Base-by-base conservation (phyloP, 2,797 vertebrate genomes). In the Chelon auratus region DNA sequence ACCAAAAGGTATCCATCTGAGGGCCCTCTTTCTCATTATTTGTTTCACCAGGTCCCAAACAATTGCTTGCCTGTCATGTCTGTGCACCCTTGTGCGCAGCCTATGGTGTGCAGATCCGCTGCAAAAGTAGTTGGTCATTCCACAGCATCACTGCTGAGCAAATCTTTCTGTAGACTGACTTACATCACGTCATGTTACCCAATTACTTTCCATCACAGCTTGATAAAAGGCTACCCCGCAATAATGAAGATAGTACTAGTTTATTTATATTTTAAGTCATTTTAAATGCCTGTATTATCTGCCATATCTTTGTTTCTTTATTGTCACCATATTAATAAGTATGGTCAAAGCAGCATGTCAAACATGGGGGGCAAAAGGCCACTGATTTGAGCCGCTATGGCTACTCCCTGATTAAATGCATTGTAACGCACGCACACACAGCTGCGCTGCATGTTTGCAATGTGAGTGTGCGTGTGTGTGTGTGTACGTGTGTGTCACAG, bases 401-500 rank as follows among this genome's bases (percentile, higher is more conserved):
- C 24, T 26, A 8, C 0, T 42, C 37, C 36, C 56, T 69, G 11
- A 62, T 37, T n/a, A 61, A 52, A 69, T 42, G 4, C n/a, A 42
- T 24, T 63, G 45, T 18, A 22, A 14, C 36, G 24, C n/a, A 9
- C 33, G 50, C 13, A 61, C 30, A 64, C 39, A n/a, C 20, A 9
- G 57, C 45, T 53, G 20, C 43, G 51, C 42, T 64, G 43, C 15
- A 9, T 50, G 26, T 18, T 45, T 37, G 45, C 43, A 9, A 62
- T 45, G 24, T 18, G 62, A 26, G 52, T 39, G 45, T 69, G 59
- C 36, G 64, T 30, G 42, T 40, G 75, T 73, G 77, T 20, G 37
- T 37, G 52, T 39, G 45, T 69, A 60, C 37, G 64, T 30, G 42
- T 40, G 75, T 73, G 77, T 81, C 76, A 65, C 47, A 37, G 77